Evolutionary conservation across 2,113 vertebrate genomes (phyloP).

Genomic region (Murina feae): DNA sequence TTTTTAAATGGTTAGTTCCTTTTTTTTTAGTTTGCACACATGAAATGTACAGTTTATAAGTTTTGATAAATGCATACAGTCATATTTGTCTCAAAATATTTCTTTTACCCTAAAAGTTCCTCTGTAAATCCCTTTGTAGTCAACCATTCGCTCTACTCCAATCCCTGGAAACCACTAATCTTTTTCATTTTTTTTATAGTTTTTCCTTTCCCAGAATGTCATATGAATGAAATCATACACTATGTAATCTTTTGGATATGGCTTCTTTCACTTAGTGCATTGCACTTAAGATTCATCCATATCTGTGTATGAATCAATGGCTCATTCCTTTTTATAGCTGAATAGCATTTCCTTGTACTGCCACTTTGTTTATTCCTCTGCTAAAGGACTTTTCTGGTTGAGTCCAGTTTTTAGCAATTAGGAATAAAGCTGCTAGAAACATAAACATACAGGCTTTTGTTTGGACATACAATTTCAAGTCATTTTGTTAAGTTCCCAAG

Average conservation of each 20-base stretch:
- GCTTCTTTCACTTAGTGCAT: background rate
- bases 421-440: background rate
- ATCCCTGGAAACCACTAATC: background rate
- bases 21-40: background rate
- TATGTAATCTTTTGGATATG: background rate
- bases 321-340: background rate
- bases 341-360: background rate
- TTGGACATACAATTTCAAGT: background rate
- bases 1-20: background rate
- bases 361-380: background rate
- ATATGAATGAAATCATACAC: background rate
- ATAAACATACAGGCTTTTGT: background rate
- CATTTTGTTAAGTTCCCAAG: background rate
- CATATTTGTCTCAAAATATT: background rate
- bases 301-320: background rate
- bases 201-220: background rate
- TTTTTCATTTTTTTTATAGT: background rate
- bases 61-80: background rate
- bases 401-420: background rate
- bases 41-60: background rate
- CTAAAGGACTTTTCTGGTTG: background rate
- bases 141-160: background rate
- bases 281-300: background rate
- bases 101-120: background rate
- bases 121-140: background rate